Conservation (phyloP, 2,797 vertebrate species). For the Melanotaenia trifasciata region DNA sequence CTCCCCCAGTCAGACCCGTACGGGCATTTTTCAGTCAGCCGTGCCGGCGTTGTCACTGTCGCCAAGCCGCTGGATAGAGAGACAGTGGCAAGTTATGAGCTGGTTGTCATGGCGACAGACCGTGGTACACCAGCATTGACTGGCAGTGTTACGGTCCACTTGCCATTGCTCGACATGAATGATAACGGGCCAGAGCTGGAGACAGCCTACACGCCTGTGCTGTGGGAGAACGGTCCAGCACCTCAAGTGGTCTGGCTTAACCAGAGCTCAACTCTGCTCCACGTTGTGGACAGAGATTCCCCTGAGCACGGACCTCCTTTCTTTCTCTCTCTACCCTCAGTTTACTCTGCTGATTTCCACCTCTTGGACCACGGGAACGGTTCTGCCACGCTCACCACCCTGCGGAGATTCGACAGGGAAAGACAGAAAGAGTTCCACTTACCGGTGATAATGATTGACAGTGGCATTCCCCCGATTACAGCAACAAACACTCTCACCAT, state of each 20-base stretch:
- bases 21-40: constrained; percentile 84
- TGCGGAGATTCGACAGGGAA: constrained; percentile 89
- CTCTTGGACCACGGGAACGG: constrained; percentile 90
- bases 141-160: constrained; percentile 84
- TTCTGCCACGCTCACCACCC: constrained; percentile 87
- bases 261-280: constrained; percentile 85
- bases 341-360: constrained; percentile 85
- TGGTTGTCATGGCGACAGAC: constrained; percentile 88
- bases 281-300: constrained; percentile 85
- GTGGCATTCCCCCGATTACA: constrained; percentile 85
- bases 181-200: constrained; percentile 91
- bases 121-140: constrained; percentile 83
- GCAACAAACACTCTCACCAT: constrained; percentile 85
- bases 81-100: constrained; percentile 75
- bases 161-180: constrained; percentile 88
- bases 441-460: constrained; percentile 88
- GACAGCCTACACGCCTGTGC: constrained; percentile 83
- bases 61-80: constrained; percentile 85
- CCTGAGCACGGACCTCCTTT: constrained; percentile 89
- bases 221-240: constrained; percentile 88
- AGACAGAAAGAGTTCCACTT: constrained; percentile 84
- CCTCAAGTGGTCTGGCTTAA: constrained; percentile 87
- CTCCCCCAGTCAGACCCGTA: constrained; percentile 82
- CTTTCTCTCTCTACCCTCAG: constrained; percentile 79
- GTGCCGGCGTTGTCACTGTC: constrained; percentile 82